A percentile compares a stretch with the other conserved stretches of the same genome.
Evolutionary conservation across 2,797 vertebrate species (phyloP).

Genomic region (Scolopax bukidnonensis): DNA sequence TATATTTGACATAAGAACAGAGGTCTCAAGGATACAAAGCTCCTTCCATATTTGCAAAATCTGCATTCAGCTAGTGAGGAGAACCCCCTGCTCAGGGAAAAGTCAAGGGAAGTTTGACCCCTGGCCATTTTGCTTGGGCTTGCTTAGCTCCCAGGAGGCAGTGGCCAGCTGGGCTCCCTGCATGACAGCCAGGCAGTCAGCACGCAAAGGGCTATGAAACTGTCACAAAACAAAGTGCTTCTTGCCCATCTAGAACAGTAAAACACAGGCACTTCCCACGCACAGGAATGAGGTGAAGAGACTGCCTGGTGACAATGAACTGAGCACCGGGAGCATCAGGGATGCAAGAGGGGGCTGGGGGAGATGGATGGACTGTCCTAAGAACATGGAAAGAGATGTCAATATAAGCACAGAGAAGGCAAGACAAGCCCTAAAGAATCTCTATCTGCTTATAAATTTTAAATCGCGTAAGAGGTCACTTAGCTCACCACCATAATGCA

Average conservation of each 20-base stretch:
- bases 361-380: not conserved
- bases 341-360: not conserved
- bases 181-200: not conserved
- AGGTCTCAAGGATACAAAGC: not conserved
- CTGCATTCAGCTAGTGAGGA: not conserved
- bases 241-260: not conserved
- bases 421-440: not conserved
- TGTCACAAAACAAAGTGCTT: not conserved
- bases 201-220: rapidly evolving
- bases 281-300: not conserved
- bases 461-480: not conserved
- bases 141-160: not conserved
- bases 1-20: not conserved
- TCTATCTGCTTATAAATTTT: not conserved
- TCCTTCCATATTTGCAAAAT: not conserved
- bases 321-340: rapidly evolving
- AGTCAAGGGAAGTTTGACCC: not conserved
- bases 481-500: not conserved
- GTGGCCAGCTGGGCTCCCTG: not conserved
- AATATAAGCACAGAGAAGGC: not conserved
- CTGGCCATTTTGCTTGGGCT: not conserved
- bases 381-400: not conserved
- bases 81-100: not conserved
- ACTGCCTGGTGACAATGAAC: not conserved
- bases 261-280: not conserved